phyloP scores from a whole-genome alignment of 2,888 invertebrate species.

The Thysanoteuthis rhombus region DNA sequence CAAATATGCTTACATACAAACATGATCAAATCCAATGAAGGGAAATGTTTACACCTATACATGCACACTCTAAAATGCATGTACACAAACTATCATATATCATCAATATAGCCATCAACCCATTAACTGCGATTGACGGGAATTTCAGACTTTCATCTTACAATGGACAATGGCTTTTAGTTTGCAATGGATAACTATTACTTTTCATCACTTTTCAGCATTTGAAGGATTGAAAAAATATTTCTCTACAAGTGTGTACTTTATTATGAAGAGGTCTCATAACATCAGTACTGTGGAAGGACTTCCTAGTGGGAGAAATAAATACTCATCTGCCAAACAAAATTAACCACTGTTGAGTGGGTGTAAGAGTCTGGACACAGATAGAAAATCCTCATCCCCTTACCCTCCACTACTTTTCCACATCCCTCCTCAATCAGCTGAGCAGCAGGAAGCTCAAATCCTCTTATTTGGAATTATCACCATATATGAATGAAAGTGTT shows the following conservation, averaged over 20 bases:
- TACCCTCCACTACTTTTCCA: too few relatives aligned
- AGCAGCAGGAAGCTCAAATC: background rate
- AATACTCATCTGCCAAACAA: background rate
- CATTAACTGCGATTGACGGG: too few relatives aligned
- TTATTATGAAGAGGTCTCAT: background rate
- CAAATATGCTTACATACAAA: background rate
- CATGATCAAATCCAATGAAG: background rate
- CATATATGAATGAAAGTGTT: background rate
- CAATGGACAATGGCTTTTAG: too few relatives aligned
- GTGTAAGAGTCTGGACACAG: background rate
- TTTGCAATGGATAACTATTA: too few relatives aligned
- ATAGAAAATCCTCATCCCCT: background rate
- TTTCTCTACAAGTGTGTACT: background rate
- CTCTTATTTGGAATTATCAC: background rate
- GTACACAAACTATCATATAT: background rate
- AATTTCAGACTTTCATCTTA: too few relatives aligned
- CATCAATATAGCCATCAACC: background rate
- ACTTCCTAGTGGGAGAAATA: background rate
- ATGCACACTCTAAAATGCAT: background rate
- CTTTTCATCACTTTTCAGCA: too few relatives aligned
- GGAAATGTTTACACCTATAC: background rate
- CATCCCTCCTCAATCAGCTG: background rate
- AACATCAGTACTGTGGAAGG: background rate
- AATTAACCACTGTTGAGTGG: background rate
- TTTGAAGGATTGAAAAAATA: too few relatives aligned